phyloP scores from a whole-genome alignment of 2,888 invertebrate genomes.

The Parasteatoda lunata region DNA sequence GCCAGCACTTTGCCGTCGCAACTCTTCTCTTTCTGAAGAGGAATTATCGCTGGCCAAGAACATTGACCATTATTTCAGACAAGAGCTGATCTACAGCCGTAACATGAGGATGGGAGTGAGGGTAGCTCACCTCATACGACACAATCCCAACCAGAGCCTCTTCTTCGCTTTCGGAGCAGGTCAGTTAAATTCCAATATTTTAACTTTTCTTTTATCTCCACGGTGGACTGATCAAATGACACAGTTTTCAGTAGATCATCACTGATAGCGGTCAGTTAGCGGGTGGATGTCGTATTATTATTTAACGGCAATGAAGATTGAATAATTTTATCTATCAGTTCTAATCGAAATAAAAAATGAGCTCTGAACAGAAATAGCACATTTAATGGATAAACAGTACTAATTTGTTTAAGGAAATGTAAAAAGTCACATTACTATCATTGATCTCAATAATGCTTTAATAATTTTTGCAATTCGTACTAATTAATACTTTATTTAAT shows the following conservation, averaged over 20 bases:
- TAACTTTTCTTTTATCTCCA: neutral
- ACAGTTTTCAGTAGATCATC: neutral
- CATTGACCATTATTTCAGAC: slow-evolving; percentile 77
- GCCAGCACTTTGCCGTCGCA: slow-evolving; percentile 70
- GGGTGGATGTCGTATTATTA: neutral
- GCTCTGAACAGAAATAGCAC: no score
- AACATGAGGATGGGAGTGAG: slow-evolving; percentile 77
- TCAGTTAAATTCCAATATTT: no score
- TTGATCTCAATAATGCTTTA: no score
- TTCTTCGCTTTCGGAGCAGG: slow-evolving; percentile 79
- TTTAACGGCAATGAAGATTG: neutral
- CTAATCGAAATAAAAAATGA: no score
- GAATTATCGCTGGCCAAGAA: slow-evolving; percentile 71
- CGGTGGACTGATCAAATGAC: neutral
- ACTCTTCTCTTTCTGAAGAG: slow-evolving; percentile 31
- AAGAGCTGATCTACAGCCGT: slow-evolving; percentile 76
- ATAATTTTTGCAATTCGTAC: no score
- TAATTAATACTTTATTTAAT: no score
- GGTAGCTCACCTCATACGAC: slow-evolving; percentile 75
- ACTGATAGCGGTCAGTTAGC: neutral
- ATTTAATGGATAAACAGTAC: no score
- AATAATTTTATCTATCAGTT: no score
- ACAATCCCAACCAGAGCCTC: slow-evolving; percentile 75
- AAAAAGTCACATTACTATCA: no score
- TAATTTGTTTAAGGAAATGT: no score